Evolutionary conservation across 1,140 invertebrate genomes (phyloP), one percentile per base, ranked within the genome.

Genomic region (Drosophila sturtevanti): DNA sequence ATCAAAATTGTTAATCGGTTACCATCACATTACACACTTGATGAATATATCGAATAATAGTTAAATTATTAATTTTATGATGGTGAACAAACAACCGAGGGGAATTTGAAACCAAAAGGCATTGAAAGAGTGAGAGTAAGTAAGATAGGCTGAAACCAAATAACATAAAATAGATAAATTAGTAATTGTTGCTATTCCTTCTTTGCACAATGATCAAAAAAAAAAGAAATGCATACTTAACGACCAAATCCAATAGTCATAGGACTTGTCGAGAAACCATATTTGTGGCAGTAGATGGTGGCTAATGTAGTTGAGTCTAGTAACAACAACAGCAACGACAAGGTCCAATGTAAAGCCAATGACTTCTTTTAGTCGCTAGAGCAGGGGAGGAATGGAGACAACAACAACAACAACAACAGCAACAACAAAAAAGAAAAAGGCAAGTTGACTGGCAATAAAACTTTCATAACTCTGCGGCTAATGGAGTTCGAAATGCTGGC

Each of bases 391-490:
- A 35, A 55, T 48, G 62, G 34, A 66, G 41, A 31, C 35, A 55
- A 41, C 14, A 27, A 27, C 52, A 27, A 35, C n/a, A n/a, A n/a
- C n/a, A n/a, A n/a, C n/a, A n/a, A n/a, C n/a, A 72, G 62, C 48
- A 10, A 51, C 22, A 34, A 24, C 2, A 24, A 24, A 24, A 24
- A 24, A 24, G 2, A 54, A 75, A 77, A 63, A 69, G 68, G 66
- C 62, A 76, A 55, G 79, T 76, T 86, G 82, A 79, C 81, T 87
- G 82, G 82, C 79, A 89, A 87, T 87, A 87, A 87, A 89, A 87
- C 82, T 87, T 87, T 87, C 82, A 87, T 87, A 87, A 87, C 82
- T 87, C 84, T 87, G 76, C 82, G 70, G 82, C 82, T 87, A 87
- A 87, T 87, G 82, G 82, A 87, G 82, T 87, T 87, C 82, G 82